Evolutionary conservation across 2,888 invertebrate species (phyloP).

Genomic region (Callinectes sapidus): DNA sequence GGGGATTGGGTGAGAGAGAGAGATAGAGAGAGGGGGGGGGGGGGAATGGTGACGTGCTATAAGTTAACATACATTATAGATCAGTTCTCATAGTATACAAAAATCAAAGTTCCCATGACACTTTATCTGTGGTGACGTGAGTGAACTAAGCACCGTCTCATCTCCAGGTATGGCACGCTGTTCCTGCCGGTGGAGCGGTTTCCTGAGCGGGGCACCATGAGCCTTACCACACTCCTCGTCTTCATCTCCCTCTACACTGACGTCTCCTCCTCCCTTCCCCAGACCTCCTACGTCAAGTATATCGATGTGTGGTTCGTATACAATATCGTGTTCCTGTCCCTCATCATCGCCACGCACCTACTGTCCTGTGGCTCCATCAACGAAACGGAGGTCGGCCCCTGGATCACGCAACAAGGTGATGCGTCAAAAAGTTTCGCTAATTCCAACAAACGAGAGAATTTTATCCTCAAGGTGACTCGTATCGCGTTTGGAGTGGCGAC

Average conservation of each 20-base stretch:
- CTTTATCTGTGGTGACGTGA: not conserved
- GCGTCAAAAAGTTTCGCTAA: not conserved
- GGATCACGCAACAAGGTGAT: not conserved
- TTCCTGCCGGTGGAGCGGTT: conserved; percentile 49
- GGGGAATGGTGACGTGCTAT: not conserved
- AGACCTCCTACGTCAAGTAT: conserved; percentile 40
- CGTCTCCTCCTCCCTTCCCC: conserved; percentile 34
- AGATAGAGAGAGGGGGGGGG: too few relatives aligned
- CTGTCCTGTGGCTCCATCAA: conserved; percentile 9
- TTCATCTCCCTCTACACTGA: conserved; percentile 56
- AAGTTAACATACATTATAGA: not conserved
- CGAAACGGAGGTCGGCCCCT: not conserved
- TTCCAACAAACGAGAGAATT: not conserved
- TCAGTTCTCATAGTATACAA: not conserved
- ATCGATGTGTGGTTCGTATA: conserved; percentile 53
- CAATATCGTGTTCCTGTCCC: conserved; percentile 44
- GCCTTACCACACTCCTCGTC: conserved; percentile 47
- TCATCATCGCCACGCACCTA: conserved; percentile 48
- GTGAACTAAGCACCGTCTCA: not conserved
- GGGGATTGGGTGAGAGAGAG: conserved; percentile 37
- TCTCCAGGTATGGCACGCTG: conserved; percentile 36
- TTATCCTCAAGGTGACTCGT: conserved; percentile 6
- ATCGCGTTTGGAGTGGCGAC: not conserved
- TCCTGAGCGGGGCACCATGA: conserved; percentile 47
- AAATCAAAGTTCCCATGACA: not conserved